Evolutionary conservation across 1,140 invertebrate genomes (phyloP).

Genomic region (Olivierus martensii): DNA sequence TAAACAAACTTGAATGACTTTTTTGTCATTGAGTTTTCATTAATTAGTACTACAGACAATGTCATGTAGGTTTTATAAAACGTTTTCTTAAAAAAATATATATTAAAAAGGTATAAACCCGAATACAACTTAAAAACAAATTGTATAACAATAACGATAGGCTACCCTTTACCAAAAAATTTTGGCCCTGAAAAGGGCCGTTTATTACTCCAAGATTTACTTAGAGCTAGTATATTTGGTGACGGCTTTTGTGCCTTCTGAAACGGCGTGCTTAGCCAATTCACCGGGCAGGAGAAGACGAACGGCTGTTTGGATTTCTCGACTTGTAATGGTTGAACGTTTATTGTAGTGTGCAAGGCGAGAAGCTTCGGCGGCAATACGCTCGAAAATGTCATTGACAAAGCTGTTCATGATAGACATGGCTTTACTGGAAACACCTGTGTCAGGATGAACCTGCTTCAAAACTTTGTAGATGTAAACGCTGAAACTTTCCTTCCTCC

Average conservation of each 20-base stretch:
- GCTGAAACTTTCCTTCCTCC: conserved; percentile 42
- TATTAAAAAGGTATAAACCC: no score
- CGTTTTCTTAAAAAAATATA: no score
- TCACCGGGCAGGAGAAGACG: conserved; percentile 45
- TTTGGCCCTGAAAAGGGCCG: conserved; percentile 38
- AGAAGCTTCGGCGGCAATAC: conserved; percentile 49
- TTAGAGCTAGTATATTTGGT: conserved; percentile 42
- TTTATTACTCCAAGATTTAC: conserved; percentile 23
- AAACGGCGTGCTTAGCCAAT: conserved; percentile 44
- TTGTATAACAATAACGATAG: no score
- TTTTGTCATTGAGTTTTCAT: no score
- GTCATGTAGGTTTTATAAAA: no score
- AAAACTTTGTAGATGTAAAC: conserved; percentile 26
- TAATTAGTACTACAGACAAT: no score
- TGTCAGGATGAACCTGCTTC: conserved; percentile 37
- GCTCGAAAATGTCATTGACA: conserved; percentile 35
- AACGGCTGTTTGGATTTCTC: conserved; percentile 48
- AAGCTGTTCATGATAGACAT: conserved; percentile 40
- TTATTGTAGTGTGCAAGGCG: conserved; percentile 56
- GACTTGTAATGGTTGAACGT: conserved; percentile 39
- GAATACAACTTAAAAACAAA: no score
- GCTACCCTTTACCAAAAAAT: conserved; percentile 43
- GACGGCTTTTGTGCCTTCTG: conserved; percentile 42
- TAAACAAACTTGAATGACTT: no score
- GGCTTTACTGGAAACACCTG: conserved; percentile 38